Base-by-base conservation (phyloP, 2,113 vertebrate genomes). In the Phrynosoma blainvillii region DNA sequence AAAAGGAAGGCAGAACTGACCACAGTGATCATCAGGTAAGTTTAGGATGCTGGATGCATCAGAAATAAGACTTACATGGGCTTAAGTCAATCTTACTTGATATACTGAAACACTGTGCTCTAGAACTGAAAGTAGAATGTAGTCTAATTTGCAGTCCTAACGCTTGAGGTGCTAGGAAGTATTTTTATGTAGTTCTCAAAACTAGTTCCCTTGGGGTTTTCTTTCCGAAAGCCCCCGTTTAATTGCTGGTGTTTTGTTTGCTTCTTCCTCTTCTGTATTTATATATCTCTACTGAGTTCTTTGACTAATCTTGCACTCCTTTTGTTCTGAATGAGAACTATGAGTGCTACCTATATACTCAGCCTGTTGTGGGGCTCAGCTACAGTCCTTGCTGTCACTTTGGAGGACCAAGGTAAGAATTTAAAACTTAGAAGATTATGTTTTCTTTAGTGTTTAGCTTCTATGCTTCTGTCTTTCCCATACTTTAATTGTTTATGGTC, bases 351-450 rank as follows among this genome's bases (percentile, higher is more conserved):
- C 77, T 0, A 87, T 59, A 0, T 42, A 32, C 70, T 95, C 54
- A 12, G 0, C 79, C 89, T 95, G 76, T 86, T 95, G 88, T 89
- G 90, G 92, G 71, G 88, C 84, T 77, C 66, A 0, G 13, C 87
- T 12, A 47, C 89, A 89, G 86, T 95, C 40, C 78, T 94, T 89
- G n/a, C 66, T 40, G 0, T 89, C 1, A 0, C 0, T 0, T 1
- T 70, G 4, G 52, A 0, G 32, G 85, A 83, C 68, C 89, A 0
- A 94, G 95, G 95, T 94, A 84, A 95, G 93, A 54, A 56, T 23
- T 12, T 75, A 27, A 8, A 32, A 56, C 5, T 84, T 62, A 20
- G 16, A 62, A 71, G 8, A 11, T 70, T 23, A 70, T 25, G 42
- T 2, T 52, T 54, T 10, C 12, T 66, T 65, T 10, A 52, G 20